Conservation (phyloP, 2,113 vertebrate genomes). For the Dipodomys merriami region DNA sequence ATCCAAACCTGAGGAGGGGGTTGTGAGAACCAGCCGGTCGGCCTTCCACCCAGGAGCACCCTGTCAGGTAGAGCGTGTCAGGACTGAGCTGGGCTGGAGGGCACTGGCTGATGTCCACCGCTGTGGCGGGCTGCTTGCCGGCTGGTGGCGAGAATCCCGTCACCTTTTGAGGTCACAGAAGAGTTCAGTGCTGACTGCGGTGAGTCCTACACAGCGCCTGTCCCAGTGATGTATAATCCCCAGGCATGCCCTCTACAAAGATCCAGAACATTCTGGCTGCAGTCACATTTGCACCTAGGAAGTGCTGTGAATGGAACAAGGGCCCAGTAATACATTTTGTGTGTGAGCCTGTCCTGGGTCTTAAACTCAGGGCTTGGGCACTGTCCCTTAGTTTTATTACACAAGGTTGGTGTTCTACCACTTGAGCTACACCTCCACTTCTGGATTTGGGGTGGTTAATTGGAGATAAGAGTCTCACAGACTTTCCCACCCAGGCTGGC, state of each 20-base stretch:
- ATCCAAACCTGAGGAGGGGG: not conserved
- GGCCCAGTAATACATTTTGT: not conserved
- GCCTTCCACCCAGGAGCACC: not conserved
- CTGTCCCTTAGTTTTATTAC: too few relatives aligned
- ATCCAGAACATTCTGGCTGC: not conserved
- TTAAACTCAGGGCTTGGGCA: too few relatives aligned
- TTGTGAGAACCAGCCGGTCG: too few relatives aligned
- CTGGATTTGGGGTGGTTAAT: too few relatives aligned
- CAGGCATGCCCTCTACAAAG: not conserved
- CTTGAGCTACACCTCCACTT: too few relatives aligned
- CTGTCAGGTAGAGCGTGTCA: not conserved
- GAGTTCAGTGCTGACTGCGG: not conserved
- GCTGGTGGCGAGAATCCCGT: not conserved
- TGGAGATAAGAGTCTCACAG: too few relatives aligned
- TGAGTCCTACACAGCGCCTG: not conserved
- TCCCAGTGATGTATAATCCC: not conserved
- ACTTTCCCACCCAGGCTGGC: too few relatives aligned
- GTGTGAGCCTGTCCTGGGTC: too few relatives aligned
- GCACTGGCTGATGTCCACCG: not conserved
- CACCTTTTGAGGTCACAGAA: not conserved
- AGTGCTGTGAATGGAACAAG: not conserved
- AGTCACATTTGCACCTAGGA: not conserved
- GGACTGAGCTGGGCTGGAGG: not conserved
- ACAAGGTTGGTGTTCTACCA: too few relatives aligned
- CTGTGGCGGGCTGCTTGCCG: not conserved